Evolutionary conservation across 2,888 invertebrate genomes (phyloP), one percentile per base, ranked within the genome.

Genomic region (Cecidostiba fungosa): DNA sequence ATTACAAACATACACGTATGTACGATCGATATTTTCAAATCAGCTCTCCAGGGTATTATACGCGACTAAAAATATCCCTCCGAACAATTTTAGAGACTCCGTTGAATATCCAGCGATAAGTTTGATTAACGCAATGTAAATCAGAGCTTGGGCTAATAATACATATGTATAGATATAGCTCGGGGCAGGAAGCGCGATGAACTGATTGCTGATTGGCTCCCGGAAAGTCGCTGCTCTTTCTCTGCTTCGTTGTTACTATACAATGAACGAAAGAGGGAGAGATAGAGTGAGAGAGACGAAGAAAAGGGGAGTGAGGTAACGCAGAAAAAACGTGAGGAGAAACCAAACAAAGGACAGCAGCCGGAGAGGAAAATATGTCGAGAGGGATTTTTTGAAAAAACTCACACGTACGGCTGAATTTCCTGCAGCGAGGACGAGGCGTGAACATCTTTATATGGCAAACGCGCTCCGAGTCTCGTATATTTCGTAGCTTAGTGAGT

Each of bases 191-290:
- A 82, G 36, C 16, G 50, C 74, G 36, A 69, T 47, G 39, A 76
- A 82, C 82, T 82, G 82, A 76, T 82, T 82, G 74, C 82, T 82
- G 66, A 82, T 82, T 74, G 74, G 66, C 47, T 32, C 66, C 26
- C 74, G 62, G 82, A 76, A 82, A 62, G 69, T 73, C 54, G 8
- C 54, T n/a, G n/a, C 39, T 62, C 23, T 3, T 12, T 29, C 36
- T n/a, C n/a, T 29, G 62, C 47, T 12, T 1, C 47, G n/a, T 66
- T n/a, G 74, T 47, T 66, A 14, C 32, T 32, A 14, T 43, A 19
- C 54, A 14, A 72, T 32, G 39, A 62, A 36, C n/a, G 66, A 62
- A 73, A n/a, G 39, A 62, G n/a, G 26, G 29, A 36, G 26, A 23
- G 26, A 43, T 16, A 43, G 50, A 50, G 5, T 2, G 19, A 43